Evolutionary conservation across 2,888 invertebrate genomes (phyloP), one percentile per base, ranked within the genome.

Genomic region (Dendrolimus houi): DNA sequence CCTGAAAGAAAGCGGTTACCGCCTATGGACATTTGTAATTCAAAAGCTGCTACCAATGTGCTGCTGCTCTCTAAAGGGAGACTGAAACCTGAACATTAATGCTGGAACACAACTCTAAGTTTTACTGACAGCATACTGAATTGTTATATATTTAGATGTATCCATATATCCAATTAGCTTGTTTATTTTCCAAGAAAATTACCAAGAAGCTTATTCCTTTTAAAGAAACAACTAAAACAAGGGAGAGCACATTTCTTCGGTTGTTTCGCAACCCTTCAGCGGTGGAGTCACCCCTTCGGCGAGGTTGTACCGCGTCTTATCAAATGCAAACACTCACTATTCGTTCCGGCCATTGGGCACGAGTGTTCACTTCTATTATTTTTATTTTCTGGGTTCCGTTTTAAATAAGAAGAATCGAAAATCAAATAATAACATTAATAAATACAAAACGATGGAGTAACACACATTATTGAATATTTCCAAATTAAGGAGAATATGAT

Each of bases 261-360:
- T 63, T 68, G 65, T 63, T 63, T 62, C 62, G 63, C 66, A 71
- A 74, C 75, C 74, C 75, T 74, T 68, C 59, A 47, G 47, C 47
- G 47, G 12, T 12, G 47, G 12, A 10, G 47, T 12, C 47, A 47
- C 67, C 59, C 64, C 64, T 66, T 59, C 62, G 66, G 61, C 61
- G 59, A 55, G 62, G 65, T 66, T 73, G 47, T 47, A 12, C 9
- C 71, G 64, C 69, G 68, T 66, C 88, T 89, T 89, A 89, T 89
- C 89, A 85, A 85, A 83, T 81, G 83, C 83, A 82, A 85, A 88
- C 89, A 89, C 89, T 87, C 87, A 78, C 73, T 72, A 68, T 67
- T 68, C 79, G 82, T 86, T 85, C 83, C 87, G 81, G 81, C 81
- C 87, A 84, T 85, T 88, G 87, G 74, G 78, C 56, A 80, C 75